Percentiles rank a stretch among this genome's conserved stretches.
Evolutionary conservation across 1,140 invertebrate species (phyloP).

Genomic region (Grapholita molesta): DNA sequence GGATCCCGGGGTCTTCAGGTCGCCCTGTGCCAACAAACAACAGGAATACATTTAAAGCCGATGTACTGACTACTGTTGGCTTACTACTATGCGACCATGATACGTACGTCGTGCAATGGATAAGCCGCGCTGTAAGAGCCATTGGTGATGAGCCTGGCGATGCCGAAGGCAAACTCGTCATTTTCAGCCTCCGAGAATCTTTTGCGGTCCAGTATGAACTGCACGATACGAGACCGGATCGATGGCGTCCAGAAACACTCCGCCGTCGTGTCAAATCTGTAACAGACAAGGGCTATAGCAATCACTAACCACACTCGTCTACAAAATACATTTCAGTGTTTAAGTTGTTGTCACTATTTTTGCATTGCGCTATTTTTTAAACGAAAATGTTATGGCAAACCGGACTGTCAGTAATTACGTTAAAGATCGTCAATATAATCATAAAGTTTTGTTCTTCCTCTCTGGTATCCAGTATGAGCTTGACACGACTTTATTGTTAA

Average conservation of each 20-base stretch:
- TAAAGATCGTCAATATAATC: no score
- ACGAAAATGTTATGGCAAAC: no score
- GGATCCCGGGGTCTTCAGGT: conserved; percentile 82
- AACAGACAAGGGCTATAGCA: conserved; percentile 25
- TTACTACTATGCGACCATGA: conserved; percentile 9
- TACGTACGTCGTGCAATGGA: conserved; percentile 92
- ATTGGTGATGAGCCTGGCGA: conserved; percentile 89
- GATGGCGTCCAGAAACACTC: conserved; percentile 92
- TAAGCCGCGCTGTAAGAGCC: conserved; percentile 90
- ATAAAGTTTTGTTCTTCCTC: no score
- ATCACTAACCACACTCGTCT: no score
- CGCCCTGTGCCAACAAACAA: conserved; percentile 79
- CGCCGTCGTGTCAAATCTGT: conserved; percentile 89
- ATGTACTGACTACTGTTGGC: no score
- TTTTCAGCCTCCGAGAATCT: conserved; percentile 83
- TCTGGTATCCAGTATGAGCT: no score
- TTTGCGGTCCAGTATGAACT: conserved; percentile 94
- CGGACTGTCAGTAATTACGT: no score
- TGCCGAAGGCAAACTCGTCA: conserved; percentile 89
- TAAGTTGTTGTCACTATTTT: no score
- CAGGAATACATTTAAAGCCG: neutral
- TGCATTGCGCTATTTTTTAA: no score
- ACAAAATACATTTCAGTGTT: no score
- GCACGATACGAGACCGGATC: conserved; percentile 91
- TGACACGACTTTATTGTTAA: no score